phyloP scores from a whole-genome alignment of 2,113 vertebrate genomes.

The Pygoscelis antarcticus region DNA sequence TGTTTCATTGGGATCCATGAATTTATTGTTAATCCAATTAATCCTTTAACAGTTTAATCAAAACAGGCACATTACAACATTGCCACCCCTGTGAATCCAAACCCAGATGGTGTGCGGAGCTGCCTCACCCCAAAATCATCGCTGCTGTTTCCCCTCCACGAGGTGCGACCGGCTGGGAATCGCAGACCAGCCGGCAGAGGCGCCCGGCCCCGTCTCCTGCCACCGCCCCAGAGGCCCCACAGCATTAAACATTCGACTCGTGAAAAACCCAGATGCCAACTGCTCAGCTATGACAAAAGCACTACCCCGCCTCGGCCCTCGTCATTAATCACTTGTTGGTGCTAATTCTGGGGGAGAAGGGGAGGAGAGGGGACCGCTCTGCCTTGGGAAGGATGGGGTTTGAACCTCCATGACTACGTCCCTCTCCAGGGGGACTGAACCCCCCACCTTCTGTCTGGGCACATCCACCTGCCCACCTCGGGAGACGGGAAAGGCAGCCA shows the following conservation, averaged over 20 bases:
- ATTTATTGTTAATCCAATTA: background rate
- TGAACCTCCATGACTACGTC: fast-evolving
- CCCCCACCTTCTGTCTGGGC: background rate
- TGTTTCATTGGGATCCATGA: fast-evolving
- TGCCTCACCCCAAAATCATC: background rate
- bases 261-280: background rate
- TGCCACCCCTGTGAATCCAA: background rate
- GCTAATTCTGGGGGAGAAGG: background rate
- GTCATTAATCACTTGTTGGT: fast-evolving
- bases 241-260: background rate
- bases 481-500: background rate
- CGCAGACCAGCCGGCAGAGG: background rate
- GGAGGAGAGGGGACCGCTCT: background rate
- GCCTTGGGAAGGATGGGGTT: background rate
- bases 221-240: fast-evolving
- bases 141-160: background rate
- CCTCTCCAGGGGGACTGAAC: background rate
- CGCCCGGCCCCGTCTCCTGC: background rate
- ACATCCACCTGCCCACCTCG: background rate
- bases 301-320: no score
- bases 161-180: background rate
- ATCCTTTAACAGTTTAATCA: background rate
- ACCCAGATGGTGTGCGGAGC: background rate
- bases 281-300: fast-evolving
- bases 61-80: background rate